Evolutionary conservation across 2,797 vertebrate species (phyloP), one percentile per base, ranked within the genome.

Genomic region (Chelmon rostratus): DNA sequence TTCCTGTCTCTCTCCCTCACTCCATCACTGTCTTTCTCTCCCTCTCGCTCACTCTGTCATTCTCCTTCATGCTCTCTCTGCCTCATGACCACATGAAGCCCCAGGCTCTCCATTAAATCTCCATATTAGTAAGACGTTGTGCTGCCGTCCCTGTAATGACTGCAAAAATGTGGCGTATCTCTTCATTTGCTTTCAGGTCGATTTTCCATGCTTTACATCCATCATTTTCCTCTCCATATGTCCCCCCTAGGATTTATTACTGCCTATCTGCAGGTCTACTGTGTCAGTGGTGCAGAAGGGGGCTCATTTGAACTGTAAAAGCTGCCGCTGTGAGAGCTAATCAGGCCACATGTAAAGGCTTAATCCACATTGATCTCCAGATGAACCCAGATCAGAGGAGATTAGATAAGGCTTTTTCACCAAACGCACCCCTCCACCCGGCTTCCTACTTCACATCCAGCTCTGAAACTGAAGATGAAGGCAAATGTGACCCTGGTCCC

Each of bases 351-450:
- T 86, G 88, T 90, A 78, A 86, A 76, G 68, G 54, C 76, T 80
- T 82, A 91, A 88, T 89, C 81, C 78, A 56, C 84, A 85, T 78
- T 86, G 89, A 91, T 91, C 83, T 84, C 74, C 42, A 70, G 83
- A 87, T 88, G 83, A 90, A 87, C 78, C 54, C 54, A 86, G 84
- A 88, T 90, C 84, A 83, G 54, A 85, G 44, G 58, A 73, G 87
- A 92, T 90, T 90, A 88, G 83, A 89, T 85, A 25, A 77, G 66
- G 54, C 76, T 83, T 83, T 81, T 82, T 82, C 83, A 73, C 73
- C 56, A 64, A 81, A 70, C 12, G 58, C 54, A 37, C 5, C 61
- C 52, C 1, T 42, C 40, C 49, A 49, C 71, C 25, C 25, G 0
- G 47, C 69, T 25, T 64, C 59, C 47, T 44, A 49, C 42, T 23